Percentiles rank a stretch among this genome's conserved stretches.
Evolutionary conservation across 2,797 vertebrate species (phyloP).

Genomic region (Xenentodon cancila): DNA sequence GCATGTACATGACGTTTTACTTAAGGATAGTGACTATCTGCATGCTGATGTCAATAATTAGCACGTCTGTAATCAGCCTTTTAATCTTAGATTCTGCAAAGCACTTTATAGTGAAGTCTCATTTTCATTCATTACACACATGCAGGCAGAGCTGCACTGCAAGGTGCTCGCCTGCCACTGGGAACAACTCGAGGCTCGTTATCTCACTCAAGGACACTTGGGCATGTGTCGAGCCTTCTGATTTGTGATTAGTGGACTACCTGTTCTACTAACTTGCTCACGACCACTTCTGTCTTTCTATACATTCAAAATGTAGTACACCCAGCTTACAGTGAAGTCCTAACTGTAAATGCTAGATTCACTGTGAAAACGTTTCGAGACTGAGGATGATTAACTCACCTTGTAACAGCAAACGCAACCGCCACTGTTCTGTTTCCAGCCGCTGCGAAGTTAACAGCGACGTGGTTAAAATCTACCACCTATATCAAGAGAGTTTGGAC

Average conservation of each 20-base stretch:
- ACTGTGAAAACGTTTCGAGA: no score
- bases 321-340: no score
- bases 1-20: not conserved
- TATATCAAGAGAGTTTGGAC: no score
- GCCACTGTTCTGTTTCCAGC: no score
- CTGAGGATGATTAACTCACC: no score
- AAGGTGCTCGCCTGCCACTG: not conserved
- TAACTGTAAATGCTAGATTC: no score
- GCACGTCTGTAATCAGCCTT: not conserved
- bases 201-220: not conserved
- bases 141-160: not conserved
- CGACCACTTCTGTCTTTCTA: not conserved
- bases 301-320: no score
- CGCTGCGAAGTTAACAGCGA: no score
- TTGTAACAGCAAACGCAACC: no score
- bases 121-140: not conserved
- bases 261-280: not conserved
- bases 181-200: not conserved
- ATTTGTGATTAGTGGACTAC: not conserved
- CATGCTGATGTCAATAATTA: not conserved
- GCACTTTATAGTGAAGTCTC: not conserved
- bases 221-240: not conserved
- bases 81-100: not conserved
- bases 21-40: not conserved
- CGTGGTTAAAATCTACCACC: no score